Evolutionary conservation across 2,113 vertebrate species (phyloP).

Genomic region (Pterocles burchelli): DNA sequence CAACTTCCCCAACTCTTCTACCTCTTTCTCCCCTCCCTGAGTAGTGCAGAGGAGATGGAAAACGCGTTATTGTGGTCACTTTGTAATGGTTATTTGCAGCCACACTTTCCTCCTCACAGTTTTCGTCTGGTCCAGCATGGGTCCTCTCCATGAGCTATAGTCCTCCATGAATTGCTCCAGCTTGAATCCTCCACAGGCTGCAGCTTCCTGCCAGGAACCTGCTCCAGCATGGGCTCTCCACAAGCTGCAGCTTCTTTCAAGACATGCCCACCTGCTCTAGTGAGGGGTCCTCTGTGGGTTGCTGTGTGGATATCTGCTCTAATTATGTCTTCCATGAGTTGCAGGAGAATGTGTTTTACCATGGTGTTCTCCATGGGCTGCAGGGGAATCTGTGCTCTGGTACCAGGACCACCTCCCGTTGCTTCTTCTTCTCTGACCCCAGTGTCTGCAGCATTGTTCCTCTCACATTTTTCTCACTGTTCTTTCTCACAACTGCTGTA

Average conservation of each 20-base stretch:
- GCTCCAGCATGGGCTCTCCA: not conserved
- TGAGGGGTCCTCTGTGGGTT: not conserved
- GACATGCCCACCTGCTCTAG: not conserved
- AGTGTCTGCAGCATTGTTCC: not conserved
- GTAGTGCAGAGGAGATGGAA: not conserved
- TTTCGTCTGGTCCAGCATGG: not conserved
- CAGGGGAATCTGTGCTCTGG: not conserved
- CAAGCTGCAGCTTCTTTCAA: not conserved
- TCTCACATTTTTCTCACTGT: not conserved
- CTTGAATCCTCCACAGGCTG: not conserved
- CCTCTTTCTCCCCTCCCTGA: not conserved
- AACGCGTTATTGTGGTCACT: not conserved
- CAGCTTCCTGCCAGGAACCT: not conserved
- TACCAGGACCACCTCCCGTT: not conserved
- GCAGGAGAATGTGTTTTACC: not conserved
- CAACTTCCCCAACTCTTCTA: not conserved
- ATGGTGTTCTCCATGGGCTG: not conserved
- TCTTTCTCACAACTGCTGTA: not conserved
- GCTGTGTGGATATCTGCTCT: too few relatives aligned
- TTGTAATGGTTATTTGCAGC: not conserved
- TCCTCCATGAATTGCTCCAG: not conserved
- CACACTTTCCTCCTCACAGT: not conserved
- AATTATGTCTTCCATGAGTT: not conserved
- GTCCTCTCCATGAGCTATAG: not conserved
- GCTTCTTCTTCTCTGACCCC: not conserved